Evolutionary conservation across 2,797 vertebrate species (phyloP).

Genomic region (Prunella strophiata): DNA sequence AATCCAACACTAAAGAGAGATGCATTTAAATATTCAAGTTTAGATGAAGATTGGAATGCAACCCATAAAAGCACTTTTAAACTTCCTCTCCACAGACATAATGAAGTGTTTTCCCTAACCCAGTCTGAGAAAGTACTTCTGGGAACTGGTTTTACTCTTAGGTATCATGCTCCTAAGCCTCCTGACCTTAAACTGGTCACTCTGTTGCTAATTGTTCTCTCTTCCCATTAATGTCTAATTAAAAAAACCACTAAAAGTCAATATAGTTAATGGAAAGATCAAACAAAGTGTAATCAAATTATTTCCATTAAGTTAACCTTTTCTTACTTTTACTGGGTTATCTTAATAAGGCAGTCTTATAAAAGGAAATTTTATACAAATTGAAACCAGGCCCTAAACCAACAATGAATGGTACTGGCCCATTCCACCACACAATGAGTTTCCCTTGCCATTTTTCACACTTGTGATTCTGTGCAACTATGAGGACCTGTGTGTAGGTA

Average conservation of each 20-base stretch:
- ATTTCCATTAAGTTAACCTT: slow-evolving; percentile 43
- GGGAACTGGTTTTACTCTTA: background rate
- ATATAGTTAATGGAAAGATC: slow-evolving; percentile 41
- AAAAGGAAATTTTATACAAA: background rate
- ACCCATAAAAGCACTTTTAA: background rate
- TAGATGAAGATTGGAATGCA: background rate
- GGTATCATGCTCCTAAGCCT: background rate
- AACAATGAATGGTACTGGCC: background rate
- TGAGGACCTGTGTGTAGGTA: background rate
- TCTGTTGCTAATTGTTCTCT: slow-evolving; percentile 30
- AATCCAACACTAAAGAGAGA: background rate
- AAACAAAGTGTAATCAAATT: slow-evolving; percentile 30
- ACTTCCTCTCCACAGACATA: background rate
- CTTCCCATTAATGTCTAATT: slow-evolving; percentile 39
- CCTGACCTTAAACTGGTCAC: background rate
- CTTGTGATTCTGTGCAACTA: background rate
- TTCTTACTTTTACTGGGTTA: slow-evolving; percentile 1
- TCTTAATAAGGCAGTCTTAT: background rate
- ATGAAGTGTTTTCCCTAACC: background rate
- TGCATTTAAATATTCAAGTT: background rate
- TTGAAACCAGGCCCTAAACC: background rate
- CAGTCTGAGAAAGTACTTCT: background rate
- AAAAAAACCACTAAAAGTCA: slow-evolving; percentile 26
- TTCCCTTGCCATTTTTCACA: slow-evolving; percentile 3
- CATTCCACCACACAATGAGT: background rate